Evolutionary conservation across 2,797 vertebrate species (phyloP).

Genomic region (Spea hammondii): DNA sequence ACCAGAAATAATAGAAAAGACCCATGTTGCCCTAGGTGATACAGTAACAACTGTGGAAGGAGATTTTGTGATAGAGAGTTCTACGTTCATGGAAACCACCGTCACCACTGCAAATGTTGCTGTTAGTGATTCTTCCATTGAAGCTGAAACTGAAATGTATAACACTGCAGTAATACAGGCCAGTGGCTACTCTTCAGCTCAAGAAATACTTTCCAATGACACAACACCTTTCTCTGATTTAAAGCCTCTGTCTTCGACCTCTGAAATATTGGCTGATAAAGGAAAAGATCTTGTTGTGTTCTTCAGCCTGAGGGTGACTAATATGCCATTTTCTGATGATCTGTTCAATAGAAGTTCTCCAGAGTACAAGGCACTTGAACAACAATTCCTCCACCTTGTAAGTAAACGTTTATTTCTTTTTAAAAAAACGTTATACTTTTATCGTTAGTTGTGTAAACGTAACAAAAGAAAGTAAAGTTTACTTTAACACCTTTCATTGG

Average conservation of each 20-base stretch:
- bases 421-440: rapidly evolving
- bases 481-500: constrained; percentile 11
- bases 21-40: background rate
- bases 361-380: constrained; percentile 83
- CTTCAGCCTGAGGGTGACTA: constrained; percentile 87
- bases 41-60: background rate
- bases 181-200: constrained; percentile 37
- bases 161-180: constrained; percentile 58
- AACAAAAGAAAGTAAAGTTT: constrained; percentile 14
- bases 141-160: constrained; percentile 58
- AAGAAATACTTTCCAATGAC: constrained; percentile 49
- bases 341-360: constrained; percentile 87
- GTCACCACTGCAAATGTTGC: background rate
- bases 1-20: background rate
- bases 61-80: constrained; percentile 45
- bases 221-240: constrained; percentile 63
- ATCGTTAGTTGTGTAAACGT: background rate
- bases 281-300: constrained; percentile 87
- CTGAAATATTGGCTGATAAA: constrained; percentile 69
- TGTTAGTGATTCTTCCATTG: constrained; percentile 51
- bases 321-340: constrained; percentile 84
- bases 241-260: constrained; percentile 75
- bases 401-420: constrained; percentile 60
- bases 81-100: constrained; percentile 39
- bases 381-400: constrained; percentile 81